Evolutionary conservation across 2,888 invertebrate species (phyloP).

Genomic region (Scotopteryx bipunctaria): DNA sequence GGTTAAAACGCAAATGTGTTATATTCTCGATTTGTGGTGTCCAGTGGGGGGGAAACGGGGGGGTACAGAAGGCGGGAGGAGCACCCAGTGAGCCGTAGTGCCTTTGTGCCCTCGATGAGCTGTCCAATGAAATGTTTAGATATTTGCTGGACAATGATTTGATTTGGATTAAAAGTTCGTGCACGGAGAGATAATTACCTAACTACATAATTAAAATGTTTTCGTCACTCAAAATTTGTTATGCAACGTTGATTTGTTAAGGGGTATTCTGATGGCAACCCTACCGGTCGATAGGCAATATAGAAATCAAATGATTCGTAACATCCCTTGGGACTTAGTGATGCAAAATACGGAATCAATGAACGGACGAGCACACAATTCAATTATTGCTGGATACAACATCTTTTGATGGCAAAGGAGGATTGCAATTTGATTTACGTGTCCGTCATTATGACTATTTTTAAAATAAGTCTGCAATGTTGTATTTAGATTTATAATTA

Average conservation of each 20-base stretch:
- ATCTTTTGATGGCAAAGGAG: neutral
- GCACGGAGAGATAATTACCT: too few species aligned
- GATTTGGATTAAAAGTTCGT: too few species aligned
- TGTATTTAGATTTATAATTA: too few species aligned
- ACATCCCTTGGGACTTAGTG: slow-evolving; percentile 8
- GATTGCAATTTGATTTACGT: too few species aligned
- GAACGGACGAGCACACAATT: slow-evolving; percentile 5
- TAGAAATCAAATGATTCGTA: slow-evolving; percentile 10
- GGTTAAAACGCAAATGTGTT: neutral
- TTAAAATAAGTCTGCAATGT: too few species aligned
- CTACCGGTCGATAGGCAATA: slow-evolving; percentile 11
- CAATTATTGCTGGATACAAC: neutral
- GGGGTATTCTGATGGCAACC: too few species aligned
- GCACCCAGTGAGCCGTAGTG: neutral
- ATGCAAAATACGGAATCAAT: slow-evolving; percentile 17
- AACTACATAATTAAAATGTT: too few species aligned
- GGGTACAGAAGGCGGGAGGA: neutral
- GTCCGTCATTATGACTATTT: too few species aligned
- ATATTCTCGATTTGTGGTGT: neutral
- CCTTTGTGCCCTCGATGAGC: slow-evolving; percentile 6
- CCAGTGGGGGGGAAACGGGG: neutral
- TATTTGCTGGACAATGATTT: too few species aligned
- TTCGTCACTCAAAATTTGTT: too few species aligned
- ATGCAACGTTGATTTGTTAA: neutral
- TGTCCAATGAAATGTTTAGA: slow-evolving; percentile 1